Evolutionary conservation across 2,888 invertebrate genomes (phyloP).

Genomic region (Amphipoea lucens): DNA sequence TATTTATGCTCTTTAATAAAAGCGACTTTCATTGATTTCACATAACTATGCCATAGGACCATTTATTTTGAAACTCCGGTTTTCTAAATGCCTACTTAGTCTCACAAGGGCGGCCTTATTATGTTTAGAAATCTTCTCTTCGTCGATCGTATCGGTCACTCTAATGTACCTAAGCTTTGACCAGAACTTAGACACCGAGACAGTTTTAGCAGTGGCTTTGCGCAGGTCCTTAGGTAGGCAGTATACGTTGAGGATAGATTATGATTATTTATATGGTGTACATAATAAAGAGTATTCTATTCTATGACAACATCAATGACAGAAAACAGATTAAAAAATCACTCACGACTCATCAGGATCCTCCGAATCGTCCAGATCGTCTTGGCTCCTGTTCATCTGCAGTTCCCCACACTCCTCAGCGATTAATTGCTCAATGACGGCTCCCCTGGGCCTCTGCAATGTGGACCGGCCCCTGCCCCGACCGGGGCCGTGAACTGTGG

Average conservation of each 20-base stretch:
- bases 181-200: neutral
- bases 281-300: too few species aligned
- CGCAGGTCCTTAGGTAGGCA: too few species aligned
- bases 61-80: neutral
- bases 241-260: neutral
- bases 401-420: slow-evolving; percentile 87
- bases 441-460: slow-evolving; percentile 83
- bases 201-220: neutral
- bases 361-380: slow-evolving; percentile 91
- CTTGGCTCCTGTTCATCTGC: slow-evolving; percentile 85
- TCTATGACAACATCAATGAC: neutral
- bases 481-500: slow-evolving; percentile 84
- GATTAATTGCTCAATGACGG: slow-evolving; percentile 86
- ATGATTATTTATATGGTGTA: too few species aligned
- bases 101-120: neutral
- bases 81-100: neutral
- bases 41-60: neutral
- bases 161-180: neutral
- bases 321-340: neutral
- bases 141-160: neutral
- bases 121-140: neutral
- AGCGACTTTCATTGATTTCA: neutral
- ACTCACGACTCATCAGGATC: slow-evolving; percentile 90
- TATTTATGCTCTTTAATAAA: neutral
- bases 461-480: slow-evolving; percentile 78